A percentile compares a stretch with the other conserved stretches of the same genome.
phyloP scores from a whole-genome alignment of 2,797 vertebrate genomes.

The Caiman crocodilus region DNA sequence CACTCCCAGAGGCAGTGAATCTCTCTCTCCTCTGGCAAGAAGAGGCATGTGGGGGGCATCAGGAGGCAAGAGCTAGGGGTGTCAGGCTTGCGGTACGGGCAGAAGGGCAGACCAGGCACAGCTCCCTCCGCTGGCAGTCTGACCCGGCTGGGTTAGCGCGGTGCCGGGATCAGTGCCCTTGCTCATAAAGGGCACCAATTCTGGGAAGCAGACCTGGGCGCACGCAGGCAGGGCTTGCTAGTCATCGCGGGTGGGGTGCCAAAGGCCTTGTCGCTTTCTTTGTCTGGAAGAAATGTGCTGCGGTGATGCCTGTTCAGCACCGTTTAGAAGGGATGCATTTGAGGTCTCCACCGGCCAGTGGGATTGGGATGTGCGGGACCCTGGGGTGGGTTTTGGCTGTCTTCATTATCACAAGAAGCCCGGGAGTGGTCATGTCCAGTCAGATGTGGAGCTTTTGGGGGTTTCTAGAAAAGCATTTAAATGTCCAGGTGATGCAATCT shows the following conservation, averaged over 20 bases:
- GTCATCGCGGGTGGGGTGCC: background rate
- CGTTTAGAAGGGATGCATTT: background rate
- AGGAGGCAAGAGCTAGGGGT: background rate
- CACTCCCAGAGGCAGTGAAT: background rate
- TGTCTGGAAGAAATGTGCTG: conserved; percentile 65
- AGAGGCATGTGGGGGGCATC: too few relatives aligned
- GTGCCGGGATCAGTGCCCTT: background rate
- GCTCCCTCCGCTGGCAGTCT: background rate
- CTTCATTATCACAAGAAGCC: background rate
- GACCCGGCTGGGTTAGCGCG: background rate
- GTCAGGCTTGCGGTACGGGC: conserved; percentile 45
- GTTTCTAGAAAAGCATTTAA: conserved; percentile 1
- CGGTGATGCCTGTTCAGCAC: conserved; percentile 50
- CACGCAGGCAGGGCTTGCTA: conserved; percentile 23
- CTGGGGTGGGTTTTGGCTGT: background rate
- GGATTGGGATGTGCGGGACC: background rate
- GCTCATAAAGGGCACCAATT: background rate
- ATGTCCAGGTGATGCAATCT: background rate
- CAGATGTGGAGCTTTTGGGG: background rate
- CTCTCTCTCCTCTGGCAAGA: too few relatives aligned
- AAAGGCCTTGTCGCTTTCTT: conserved; percentile 64
- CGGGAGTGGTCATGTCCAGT: background rate
- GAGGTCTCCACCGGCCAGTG: background rate
- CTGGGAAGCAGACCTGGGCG: background rate
- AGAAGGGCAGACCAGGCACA: background rate